Percentiles rank a stretch among this genome's conserved stretches.
These are phyloP conservation scores for Bungarus multicinctus DNA, from an alignment of 2,113 vertebrate genomes.

Conservation along the genomic window DNA sequence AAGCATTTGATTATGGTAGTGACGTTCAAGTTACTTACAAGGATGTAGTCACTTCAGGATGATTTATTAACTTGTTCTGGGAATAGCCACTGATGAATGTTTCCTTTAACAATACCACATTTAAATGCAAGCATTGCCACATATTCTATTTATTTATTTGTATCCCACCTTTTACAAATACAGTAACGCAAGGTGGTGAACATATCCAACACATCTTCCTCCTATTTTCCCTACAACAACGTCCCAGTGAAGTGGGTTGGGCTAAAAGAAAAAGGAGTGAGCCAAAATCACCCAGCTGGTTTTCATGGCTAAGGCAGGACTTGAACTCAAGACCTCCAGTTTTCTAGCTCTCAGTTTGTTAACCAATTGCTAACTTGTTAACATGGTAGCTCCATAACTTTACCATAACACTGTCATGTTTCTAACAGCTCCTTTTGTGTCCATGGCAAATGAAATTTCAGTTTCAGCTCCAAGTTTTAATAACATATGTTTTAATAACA, in stretches of 20 bases:
- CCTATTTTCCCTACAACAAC: neutral
- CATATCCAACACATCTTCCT: neutral
- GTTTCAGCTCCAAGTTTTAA: neutral
- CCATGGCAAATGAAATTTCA: neutral
- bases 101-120: neutral
- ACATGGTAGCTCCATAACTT: neutral
- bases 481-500: neutral
- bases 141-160: neutral
- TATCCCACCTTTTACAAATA: neutral
- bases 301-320: neutral
- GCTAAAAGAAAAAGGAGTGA: neutral
- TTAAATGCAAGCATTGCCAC: neutral
- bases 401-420: neutral
- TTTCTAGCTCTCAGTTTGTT: neutral
- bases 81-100: neutral
- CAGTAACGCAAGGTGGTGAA: neutral
- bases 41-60: neutral
- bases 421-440: neutral
- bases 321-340: neutral
- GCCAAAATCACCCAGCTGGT: neutral
- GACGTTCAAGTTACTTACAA: neutral
- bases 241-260: neutral
- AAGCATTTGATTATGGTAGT: neutral
- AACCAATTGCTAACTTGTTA: neutral
- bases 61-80: neutral